Percentiles rank a stretch among this genome's conserved stretches.
phyloP scores from a whole-genome alignment of 2,888 invertebrate species.

The Oxycera nigricornis region DNA sequence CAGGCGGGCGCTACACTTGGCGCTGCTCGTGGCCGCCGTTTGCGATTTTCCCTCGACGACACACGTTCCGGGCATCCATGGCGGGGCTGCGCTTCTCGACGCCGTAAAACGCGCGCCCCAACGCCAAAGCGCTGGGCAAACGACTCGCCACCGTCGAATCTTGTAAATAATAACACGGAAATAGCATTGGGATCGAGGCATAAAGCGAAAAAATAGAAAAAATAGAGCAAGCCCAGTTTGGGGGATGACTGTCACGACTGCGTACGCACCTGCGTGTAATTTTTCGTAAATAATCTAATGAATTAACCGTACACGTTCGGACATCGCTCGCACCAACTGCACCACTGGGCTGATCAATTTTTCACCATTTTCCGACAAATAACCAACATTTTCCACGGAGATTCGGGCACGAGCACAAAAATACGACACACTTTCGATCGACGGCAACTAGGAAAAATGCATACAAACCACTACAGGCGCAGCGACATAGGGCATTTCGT shows the following conservation, averaged over 20 bases:
- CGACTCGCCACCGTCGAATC: constrained; percentile 9
- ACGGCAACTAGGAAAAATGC: constrained; percentile 43
- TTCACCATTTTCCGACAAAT: constrained; percentile 49
- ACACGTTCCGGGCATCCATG: constrained; percentile 30
- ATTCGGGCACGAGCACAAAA: constrained; percentile 48
- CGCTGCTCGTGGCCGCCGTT: constrained; percentile 2
- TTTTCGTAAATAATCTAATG: constrained; percentile 59
- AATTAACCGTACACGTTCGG: constrained; percentile 51
- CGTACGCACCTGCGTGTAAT: constrained; percentile 94
- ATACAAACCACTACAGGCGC: constrained; percentile 42
- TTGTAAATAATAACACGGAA: constrained; percentile 40
- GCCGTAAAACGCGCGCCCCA: not conserved
- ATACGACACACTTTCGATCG: constrained; percentile 51
- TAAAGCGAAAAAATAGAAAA: constrained; percentile 41
- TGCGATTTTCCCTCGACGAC: constrained; percentile 5
- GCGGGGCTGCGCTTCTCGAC: not conserved
- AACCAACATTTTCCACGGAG: constrained; percentile 53
- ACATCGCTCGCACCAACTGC: constrained; percentile 47
- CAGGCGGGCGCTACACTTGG: constrained; percentile 12
- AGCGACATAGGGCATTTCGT: not conserved
- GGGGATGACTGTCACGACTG: constrained; percentile 86
- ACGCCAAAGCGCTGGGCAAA: not conserved
- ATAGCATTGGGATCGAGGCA: constrained; percentile 10
- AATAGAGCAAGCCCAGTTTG: constrained; percentile 85
- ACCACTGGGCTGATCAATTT: constrained; percentile 37